Evolutionary conservation across 2,797 vertebrate genomes (phyloP), one percentile per base, ranked within the genome.

Genomic region (Manis pentadactyla): DNA sequence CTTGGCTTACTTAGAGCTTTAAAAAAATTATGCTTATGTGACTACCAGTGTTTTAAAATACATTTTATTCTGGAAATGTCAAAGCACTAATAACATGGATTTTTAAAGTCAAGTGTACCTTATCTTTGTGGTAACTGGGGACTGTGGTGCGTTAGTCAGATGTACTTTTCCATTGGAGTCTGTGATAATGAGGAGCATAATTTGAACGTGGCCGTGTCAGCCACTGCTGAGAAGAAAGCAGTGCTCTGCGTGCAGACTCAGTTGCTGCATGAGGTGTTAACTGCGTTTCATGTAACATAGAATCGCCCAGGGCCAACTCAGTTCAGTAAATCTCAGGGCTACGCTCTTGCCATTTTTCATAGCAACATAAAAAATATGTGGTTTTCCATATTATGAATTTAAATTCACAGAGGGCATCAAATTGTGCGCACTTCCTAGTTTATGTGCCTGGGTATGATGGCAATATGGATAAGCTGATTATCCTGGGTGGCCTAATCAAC

Each of bases 51-150:
- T 87, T 87, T 73, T 71, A 84, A 96, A 93, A 93, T 69, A 51
- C 34, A 69, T 68, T 87, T 87, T 94, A 79, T 88, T 90, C 53
- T 75, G 39, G 95, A 97, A 92, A 90, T 81, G 9, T 92, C 71
- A 92, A 84, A 92, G 68, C 15, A 53, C 74, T 94, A 77, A 78
- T 78, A 82, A 83, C 7, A 49, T 11, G 34, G 13, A 82, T 84
- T 87, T 79, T 89, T 93, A 29, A 39, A 55, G 63, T 94, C 57
- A 83, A n/a, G 74, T 83, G 71, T 83, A 21, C 68, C 63, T 57
- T 39, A 46, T 73, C 51, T 88, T 86, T 19, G 51, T 82, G 21
- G 42, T 78, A 94, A 78, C 59, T 96, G 69, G 37, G 31, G 39
- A 89, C 63, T 90, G 66, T 21, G 57, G 13, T n/a, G 90, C 12